Evolutionary conservation across 1,140 invertebrate species (phyloP), one percentile per base, ranked within the genome.

Genomic region (Lycorma delicatula): DNA sequence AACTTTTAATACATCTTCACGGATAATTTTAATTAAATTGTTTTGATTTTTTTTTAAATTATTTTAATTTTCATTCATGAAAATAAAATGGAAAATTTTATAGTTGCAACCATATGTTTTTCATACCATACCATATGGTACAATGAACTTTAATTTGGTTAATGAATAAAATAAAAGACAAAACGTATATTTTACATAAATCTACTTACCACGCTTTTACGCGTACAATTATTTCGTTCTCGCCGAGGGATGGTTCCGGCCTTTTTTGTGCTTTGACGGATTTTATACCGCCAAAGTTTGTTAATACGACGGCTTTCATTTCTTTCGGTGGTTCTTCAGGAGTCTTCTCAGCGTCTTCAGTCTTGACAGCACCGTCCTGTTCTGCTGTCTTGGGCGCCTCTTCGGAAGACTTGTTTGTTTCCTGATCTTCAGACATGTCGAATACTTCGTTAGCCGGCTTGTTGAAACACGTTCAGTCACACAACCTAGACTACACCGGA

Each of bases 151-250:
- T 20, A 48, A 23, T 18, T 48, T 13, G 46, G 23, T 48, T 16
- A 20, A 16, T 11, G 13, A 27, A 2, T 20, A 65, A 63, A 60
- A 28, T 48, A 56, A 28, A 48, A 46, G 7, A 56, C 48, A 61
- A 36, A 59, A 62, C n/a, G 18, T 59, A 56, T 12, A 47, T 47
- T 11, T 34, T 58, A n/a, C n/a, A n/a, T n/a, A n/a, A n/a, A 20
- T 34, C 36, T 34, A 82, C 85, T 87, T 69, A 93, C 90, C 89
- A 91, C 66, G 87, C 85, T 73, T 86, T 89, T 36, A 91, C 87
- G 60, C 86, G 77, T 65, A 92, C 87, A 20, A 91, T 77, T 54
- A 92, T 84, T 70, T 92, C 88, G 47, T 86, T 87, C 67, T 90
- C 85, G 56, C 69, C 79, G 16, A 82, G 71, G 23, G 41, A 16